Evolutionary conservation across 2,113 vertebrate genomes (phyloP).

Genomic region (Otis tarda): DNA sequence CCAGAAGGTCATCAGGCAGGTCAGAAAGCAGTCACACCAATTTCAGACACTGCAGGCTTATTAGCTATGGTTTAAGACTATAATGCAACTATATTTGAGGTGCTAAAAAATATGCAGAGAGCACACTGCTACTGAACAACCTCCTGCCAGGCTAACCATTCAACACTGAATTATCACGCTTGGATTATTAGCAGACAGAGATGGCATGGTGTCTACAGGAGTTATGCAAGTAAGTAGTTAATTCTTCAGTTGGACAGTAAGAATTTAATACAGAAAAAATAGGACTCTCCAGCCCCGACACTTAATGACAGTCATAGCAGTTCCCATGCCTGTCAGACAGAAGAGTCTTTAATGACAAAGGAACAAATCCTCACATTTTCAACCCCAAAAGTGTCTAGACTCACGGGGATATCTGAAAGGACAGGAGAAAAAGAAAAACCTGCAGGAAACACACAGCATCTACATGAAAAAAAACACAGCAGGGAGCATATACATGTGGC

Average conservation of each 20-base stretch:
- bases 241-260: neutral
- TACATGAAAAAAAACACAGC: neutral
- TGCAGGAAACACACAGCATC: neutral
- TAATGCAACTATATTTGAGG: neutral
- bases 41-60: neutral
- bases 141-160: neutral
- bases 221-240: neutral
- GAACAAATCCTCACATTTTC: neutral
- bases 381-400: neutral
- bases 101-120: neutral
- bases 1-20: neutral
- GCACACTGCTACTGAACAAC: neutral
- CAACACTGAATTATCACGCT: neutral
- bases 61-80: neutral
- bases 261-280: neutral
- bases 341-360: neutral
- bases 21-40: neutral
- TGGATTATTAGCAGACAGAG: neutral
- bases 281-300: neutral
- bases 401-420: neutral
- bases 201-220: neutral
- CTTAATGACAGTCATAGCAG: neutral
- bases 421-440: neutral
- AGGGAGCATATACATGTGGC: neutral
- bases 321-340: neutral